Base-by-base conservation (phyloP, 2,888 invertebrate species). In the Trissoscelio sp. region DNA sequence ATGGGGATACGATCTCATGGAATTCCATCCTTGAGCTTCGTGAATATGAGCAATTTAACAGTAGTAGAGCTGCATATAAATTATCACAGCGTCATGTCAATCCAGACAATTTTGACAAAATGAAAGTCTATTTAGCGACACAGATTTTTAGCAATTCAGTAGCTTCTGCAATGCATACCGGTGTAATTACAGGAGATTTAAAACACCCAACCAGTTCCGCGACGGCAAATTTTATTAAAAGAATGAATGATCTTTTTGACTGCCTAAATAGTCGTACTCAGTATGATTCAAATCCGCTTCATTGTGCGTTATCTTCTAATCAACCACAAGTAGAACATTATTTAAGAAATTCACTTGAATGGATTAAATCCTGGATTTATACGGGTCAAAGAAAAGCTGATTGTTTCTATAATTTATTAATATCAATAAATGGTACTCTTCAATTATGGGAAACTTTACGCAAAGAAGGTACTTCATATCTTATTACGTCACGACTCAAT, bases 91-190 rank as follows among this genome's bases (percentile, higher is more conserved):
- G 60, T n/a, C 86, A 86, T 42, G 42, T 87, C 4, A 46, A 77
- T 51, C 86, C 85, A 6, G 79, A 81, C 28, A 55, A 73, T n/a
- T 86, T 86, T 74, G 79, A 85, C 55, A 81, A 82, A 58, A 85
- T 87, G 84, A 83, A 72, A 46, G 84, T 85, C 16, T 75, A 69
- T 16, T 75, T 83, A 18, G 86, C 85, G 5, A 70, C 84, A 0
- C 86, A 87, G 81, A 60, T 85, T 57, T 86, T 86, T 28, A 86
- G 86, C 75, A 83, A 82, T 16, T 77, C 86, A 0, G 80, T 85
- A 5, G 57, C 79, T 9, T 66, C 83, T 18, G 86, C 84, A 3
- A n/a, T 44, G 4, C 16, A 44, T 9, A 44, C 44, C 20, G 44
- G 44, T 9, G 3, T 44, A 18, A 44, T 18, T 1, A 44, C 44